Evolutionary conservation across 1,140 invertebrate genomes (phyloP), one percentile per base, ranked within the genome.

Genomic region (Papilio xuthus): DNA sequence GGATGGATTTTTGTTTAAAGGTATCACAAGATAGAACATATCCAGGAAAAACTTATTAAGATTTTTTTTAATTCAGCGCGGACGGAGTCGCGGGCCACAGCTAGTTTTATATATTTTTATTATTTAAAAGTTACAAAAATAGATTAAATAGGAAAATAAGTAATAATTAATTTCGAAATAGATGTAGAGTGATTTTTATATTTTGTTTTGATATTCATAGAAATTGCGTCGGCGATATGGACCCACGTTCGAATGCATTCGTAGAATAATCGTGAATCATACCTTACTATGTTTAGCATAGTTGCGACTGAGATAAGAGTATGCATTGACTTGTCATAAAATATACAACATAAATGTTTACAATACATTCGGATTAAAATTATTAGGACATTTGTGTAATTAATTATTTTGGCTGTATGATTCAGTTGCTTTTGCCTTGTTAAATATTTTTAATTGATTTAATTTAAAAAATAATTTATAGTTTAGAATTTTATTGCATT

Each of bases 251-350:
- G 50, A 56, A 76, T 76, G 26, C 73, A 26, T 23, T 76, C 53
- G 28, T 32, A 76, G n/a, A 60, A 76, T 76, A 63, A 76, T 76
- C 73, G 73, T 76, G 50, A 76, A 60, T 76, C 73, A 76, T 60
- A 12, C 28, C 73, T 20, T 42, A 42, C 42, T 37, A 74, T 56
- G 72, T 53, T 76, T 20, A 53, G 20, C 28, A 47, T 53, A 76
- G 73, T 37, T 56, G 72, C 47, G 32, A 6, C 42, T 28, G 12
- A 76, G 73, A 76, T 76, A 76, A 56, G 23, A 74, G 28, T 18
- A 7, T 2, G 26, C 50, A 56, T 56, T 28, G 73, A 41, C 73
- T 28, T 56, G 20, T 42, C n/a, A 41, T 76, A 60, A 76, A 76
- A 76, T 76, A 63, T 53, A 60, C 20, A 76, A 76, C 42, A 76